phyloP scores from a whole-genome alignment of 2,113 vertebrate genomes.

The Antigone vipio region DNA sequence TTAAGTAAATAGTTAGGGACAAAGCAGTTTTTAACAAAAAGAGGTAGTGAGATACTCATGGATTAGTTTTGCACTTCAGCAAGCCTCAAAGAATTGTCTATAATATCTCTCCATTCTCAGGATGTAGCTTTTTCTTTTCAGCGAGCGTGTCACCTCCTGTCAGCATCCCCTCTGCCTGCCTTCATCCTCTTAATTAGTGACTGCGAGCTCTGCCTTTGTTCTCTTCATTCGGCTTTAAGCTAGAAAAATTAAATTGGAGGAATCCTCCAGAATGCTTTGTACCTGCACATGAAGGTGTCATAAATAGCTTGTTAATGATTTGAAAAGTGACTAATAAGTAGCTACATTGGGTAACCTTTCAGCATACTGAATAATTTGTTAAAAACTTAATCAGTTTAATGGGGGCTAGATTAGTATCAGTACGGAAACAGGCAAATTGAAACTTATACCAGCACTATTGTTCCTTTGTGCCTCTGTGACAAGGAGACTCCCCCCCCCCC shows the following conservation, averaged over 20 bases:
- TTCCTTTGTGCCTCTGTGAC: background rate
- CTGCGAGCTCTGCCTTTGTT: constrained; percentile 40
- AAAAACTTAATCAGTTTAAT: background rate
- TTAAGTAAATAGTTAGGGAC: constrained; percentile 36
- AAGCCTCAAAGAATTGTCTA: constrained; percentile 25
- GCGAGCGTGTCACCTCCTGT: constrained; percentile 39
- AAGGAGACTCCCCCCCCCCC: background rate
- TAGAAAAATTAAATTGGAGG: constrained; percentile 42
- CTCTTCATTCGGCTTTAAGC: constrained; percentile 7
- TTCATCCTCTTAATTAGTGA: constrained; percentile 61
- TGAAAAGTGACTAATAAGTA: constrained; percentile 38
- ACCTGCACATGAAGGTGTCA: constrained; percentile 38
- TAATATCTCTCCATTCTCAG: constrained; percentile 27
- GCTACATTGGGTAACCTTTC: constrained; percentile 43
- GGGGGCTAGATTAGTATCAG: background rate
- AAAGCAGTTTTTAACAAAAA: constrained; percentile 33
- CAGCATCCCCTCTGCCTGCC: constrained; percentile 47
- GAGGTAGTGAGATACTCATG: background rate
- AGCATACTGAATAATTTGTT: constrained; percentile 1
- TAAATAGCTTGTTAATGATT: constrained; percentile 38
- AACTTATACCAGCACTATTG: background rate
- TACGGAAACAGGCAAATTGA: background rate
- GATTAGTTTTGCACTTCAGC: constrained; percentile 31
- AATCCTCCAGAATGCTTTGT: constrained; percentile 53
- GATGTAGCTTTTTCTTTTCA: constrained; percentile 40